Percentiles rank a stretch among this genome's conserved stretches.
These are phyloP conservation scores for Montipora capitata DNA, from an alignment of 92 coral and sea anemone genomes.

Conservation along the genomic window DNA sequence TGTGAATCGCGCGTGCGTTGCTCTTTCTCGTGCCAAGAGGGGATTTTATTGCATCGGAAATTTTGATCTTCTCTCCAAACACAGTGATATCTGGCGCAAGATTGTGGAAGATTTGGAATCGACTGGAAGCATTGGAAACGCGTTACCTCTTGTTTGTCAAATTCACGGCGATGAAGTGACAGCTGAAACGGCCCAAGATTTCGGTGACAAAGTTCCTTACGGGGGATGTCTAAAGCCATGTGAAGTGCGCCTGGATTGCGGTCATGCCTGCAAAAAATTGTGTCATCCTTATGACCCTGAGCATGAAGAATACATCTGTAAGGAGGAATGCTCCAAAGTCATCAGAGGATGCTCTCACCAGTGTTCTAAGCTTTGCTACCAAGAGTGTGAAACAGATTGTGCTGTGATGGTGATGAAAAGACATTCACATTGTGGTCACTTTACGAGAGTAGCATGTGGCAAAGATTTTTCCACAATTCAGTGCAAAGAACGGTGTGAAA, in stretches of 20 bases:
- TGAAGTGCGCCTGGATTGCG: conserved; percentile 20
- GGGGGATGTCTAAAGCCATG: conserved; percentile 26
- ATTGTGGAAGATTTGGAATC: conserved; percentile 62
- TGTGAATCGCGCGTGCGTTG: conserved; percentile 80
- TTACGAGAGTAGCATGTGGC: no score
- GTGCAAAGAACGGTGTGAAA: no score
- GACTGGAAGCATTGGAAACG: conserved; percentile 23
- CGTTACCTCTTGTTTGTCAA: conserved; percentile 13
- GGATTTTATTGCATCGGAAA: conserved; percentile 80
- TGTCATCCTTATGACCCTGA: conserved; percentile 51
- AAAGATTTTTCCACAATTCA: no score
- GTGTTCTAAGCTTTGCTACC: no score
- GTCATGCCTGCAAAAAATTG: conserved; percentile 9
- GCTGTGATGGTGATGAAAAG: no score
- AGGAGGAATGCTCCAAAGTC: background rate
- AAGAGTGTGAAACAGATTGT: no score
- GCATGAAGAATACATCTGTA: conserved; percentile 44
- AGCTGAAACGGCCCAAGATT: background rate
- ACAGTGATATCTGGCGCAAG: conserved; percentile 72
- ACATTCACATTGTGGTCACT: no score
- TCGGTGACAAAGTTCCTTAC: background rate
- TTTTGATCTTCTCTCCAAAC: conserved; percentile 57
- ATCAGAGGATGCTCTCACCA: no score
- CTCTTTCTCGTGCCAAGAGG: conserved; percentile 75
- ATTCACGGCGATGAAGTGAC: conserved; percentile 13